Conservation (phyloP, 2,888 invertebrate species). For the Orthosia gracilis region DNA sequence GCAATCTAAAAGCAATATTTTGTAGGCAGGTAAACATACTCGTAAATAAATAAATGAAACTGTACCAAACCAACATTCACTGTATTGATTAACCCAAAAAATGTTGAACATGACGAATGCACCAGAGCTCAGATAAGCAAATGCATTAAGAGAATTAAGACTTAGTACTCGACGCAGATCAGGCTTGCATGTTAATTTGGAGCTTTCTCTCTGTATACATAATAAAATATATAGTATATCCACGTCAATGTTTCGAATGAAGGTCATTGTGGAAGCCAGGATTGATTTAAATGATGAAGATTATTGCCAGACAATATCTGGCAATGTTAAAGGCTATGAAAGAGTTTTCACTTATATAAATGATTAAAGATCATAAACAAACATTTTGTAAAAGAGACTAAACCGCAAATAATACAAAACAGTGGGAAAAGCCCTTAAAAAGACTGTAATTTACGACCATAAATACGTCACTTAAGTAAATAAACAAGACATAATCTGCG, state of each 20-base stretch:
- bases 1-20: not conserved
- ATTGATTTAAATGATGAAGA: conserved; percentile 24
- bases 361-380: not conserved
- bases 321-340: conserved; percentile 20
- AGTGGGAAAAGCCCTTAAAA: conserved; percentile 16
- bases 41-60: conserved; percentile 15
- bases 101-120: conserved; percentile 57
- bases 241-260: conserved; percentile 37
- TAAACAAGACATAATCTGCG: conserved; percentile 48
- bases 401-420: not conserved
- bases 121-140: conserved; percentile 69
- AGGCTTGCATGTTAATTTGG: conserved; percentile 65
- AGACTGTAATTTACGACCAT: conserved; percentile 32
- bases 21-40: not conserved
- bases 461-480: conserved; percentile 44
- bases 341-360: conserved; percentile 1
- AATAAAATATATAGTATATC: conserved; percentile 1
- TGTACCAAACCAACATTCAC: not conserved
- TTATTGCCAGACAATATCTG: conserved; percentile 38
- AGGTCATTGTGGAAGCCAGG: conserved; percentile 43
- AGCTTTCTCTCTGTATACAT: conserved; percentile 62
- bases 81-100: conserved; percentile 51
- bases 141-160: conserved; percentile 72
- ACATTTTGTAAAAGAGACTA: not conserved
- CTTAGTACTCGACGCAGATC: conserved; percentile 67